Conservation (phyloP, 2,888 invertebrate species). For the Caenorhabditis plicata region DNA sequence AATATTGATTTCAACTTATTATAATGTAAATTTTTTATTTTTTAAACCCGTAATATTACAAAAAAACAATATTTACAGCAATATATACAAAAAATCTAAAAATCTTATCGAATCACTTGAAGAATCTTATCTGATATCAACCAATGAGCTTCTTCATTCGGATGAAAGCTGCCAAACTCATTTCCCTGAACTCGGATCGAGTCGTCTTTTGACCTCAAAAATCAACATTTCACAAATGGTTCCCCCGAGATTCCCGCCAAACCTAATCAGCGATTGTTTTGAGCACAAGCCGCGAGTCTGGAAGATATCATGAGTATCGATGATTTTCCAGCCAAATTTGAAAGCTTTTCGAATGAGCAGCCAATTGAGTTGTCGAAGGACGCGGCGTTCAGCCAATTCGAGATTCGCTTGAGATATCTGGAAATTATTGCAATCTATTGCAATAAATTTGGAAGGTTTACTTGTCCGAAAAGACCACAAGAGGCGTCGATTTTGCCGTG, state of each 20-base stretch:
- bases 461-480: constrained; percentile 45
- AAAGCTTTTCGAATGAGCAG: constrained; percentile 35
- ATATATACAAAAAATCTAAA: too few relatives aligned
- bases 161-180: constrained; percentile 54
- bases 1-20: too few relatives aligned
- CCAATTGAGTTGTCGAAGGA: constrained; percentile 44
- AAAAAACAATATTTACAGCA: too few relatives aligned
- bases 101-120: too few relatives aligned
- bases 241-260: neutral
- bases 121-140: constrained; percentile 38
- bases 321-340: constrained; percentile 45
- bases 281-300: constrained; percentile 50
- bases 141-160: constrained; percentile 47
- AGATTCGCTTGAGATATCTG: constrained; percentile 38
- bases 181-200: constrained; percentile 44
- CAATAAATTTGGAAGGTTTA: constrained; percentile 1
- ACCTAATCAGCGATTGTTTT: constrained; percentile 46
- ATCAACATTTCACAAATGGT: neutral
- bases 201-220: constrained; percentile 29
- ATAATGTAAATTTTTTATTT: too few relatives aligned
- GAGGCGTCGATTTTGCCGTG: constrained; percentile 46
- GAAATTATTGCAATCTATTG: neutral
- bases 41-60: too few relatives aligned
- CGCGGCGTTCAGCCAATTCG: constrained; percentile 37
- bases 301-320: constrained; percentile 46